Evolutionary conservation across 2,888 invertebrate species (phyloP).

Genomic region (Campoplex nolae): DNA sequence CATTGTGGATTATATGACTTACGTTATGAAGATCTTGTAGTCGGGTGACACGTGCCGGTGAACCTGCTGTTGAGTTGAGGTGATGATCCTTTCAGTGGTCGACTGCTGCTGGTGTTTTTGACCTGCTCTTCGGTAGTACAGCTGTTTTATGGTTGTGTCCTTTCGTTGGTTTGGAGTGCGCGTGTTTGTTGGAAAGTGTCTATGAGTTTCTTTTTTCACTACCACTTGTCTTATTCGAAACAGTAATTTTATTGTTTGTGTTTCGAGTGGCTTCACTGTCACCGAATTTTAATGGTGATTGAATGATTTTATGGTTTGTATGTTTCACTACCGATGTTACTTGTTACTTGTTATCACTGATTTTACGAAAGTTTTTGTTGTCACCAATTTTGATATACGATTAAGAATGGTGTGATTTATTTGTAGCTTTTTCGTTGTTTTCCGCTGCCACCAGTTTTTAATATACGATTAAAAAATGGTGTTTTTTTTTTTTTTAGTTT

Average conservation of each 20-base stretch:
- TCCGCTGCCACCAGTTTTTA: too few species aligned
- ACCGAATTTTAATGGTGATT: neutral
- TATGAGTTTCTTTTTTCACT: too few species aligned
- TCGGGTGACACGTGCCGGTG: neutral
- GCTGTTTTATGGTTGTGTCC: neutral
- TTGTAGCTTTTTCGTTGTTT: too few species aligned
- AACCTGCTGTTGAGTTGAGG: neutral
- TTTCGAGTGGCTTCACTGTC: neutral
- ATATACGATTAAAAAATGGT: too few species aligned
- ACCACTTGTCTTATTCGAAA: too few species aligned
- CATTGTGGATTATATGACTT: neutral
- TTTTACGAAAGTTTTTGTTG: neutral
- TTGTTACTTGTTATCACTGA: neutral
- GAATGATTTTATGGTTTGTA: neutral
- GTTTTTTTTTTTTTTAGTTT: too few species aligned
- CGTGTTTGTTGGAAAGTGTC: too few species aligned
- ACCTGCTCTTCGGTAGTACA: neutral
- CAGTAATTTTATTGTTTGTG: too few species aligned
- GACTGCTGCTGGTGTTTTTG: neutral
- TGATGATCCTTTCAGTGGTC: neutral
- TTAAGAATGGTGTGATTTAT: neutral
- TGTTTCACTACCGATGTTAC: neutral
- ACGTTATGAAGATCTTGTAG: neutral
- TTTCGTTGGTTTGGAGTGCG: too few species aligned
- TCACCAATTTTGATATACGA: neutral